Evolutionary conservation across 1,140 invertebrate species (phyloP), one percentile per base, ranked within the genome.

Genomic region (Anagrus nilaparvatae): DNA sequence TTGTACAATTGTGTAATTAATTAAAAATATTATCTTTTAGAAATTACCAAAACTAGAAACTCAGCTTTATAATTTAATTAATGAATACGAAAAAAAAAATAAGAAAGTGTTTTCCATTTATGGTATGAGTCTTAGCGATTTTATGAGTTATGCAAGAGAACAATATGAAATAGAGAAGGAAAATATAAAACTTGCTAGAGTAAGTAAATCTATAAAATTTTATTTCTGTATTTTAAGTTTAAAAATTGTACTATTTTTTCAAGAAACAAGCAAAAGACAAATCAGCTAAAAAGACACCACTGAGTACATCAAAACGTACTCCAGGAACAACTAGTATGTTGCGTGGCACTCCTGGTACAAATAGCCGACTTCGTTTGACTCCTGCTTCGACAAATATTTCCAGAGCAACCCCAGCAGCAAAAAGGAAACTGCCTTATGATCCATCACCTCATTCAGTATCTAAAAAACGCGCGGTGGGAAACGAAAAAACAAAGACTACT

Each of bases 41-140:
- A 59, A 74, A 65, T 50, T 81, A 29, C 78, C 78, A 1, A 81
- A 81, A 63, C 74, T 83, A 18, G 78, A 82, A 59, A 65, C 67
- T 3, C 69, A 78, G 54, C 68, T 84, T 1, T 61, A 59, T 1
- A 60, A 72, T 2, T 41, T 76, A 24, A 69, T 73, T 17, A 48
- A 66, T n/a, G 58, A 74, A 4, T 82, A 75, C 53, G 70, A 77
- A 52, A 49, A 49, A 1, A 58, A 59, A 14, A 65, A 71, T 27
- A 69, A 71, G 2, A 61, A 57, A 3, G 44, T 50, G 0, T 83
- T 83, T 48, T 67, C 68, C 2, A 67, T 80, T 2, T 59, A 76
- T 44, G 81, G 80, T 2, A 59, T 72, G 33, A 63, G 72, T 14
- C 59, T 79, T 14, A 47, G 75, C 9, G 70, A 77, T 38, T 58